Conservation (phyloP, 2,888 invertebrate species). For the Steinernema hermaphroditum region DNA sequence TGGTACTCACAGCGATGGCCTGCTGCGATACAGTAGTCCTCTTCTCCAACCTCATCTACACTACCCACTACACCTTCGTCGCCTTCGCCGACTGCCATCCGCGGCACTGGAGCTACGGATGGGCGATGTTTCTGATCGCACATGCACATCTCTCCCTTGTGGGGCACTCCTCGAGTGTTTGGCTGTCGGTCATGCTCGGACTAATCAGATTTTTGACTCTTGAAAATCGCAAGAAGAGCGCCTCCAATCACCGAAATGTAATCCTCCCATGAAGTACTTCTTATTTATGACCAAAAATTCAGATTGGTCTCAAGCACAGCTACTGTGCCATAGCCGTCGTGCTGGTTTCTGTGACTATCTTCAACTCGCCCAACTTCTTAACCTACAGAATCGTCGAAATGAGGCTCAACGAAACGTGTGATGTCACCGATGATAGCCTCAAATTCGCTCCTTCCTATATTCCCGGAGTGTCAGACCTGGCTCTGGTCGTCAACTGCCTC, state of each 20-base stretch:
- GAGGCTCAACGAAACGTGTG: conserved; percentile 51
- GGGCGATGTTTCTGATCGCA: conserved; percentile 63
- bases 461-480: conserved; percentile 64
- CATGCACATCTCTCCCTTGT: conserved; percentile 64
- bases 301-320: conserved; percentile 60
- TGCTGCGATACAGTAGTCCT: conserved; percentile 63
- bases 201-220: conserved; percentile 63
- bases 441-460: conserved; percentile 52
- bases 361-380: conserved; percentile 63
- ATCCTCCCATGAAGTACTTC: too few species aligned
- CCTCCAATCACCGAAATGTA: conserved; percentile 48
- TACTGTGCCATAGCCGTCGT: conserved; percentile 62
- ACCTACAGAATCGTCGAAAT: conserved; percentile 63
- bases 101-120: conserved; percentile 59
- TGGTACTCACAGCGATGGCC: conserved; percentile 65
- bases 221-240: conserved; percentile 54
- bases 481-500: conserved; percentile 52
- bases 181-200: conserved; percentile 63
- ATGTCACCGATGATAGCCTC: conserved; percentile 41
- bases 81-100: conserved; percentile 54
- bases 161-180: conserved; percentile 62
- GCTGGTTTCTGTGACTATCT: conserved; percentile 46
- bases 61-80: conserved; percentile 64
- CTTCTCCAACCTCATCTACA: conserved; percentile 64
- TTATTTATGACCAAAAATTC: too few species aligned